Base-by-base conservation (phyloP, 2,797 vertebrate species). In the Cossypha niveicapilla region DNA sequence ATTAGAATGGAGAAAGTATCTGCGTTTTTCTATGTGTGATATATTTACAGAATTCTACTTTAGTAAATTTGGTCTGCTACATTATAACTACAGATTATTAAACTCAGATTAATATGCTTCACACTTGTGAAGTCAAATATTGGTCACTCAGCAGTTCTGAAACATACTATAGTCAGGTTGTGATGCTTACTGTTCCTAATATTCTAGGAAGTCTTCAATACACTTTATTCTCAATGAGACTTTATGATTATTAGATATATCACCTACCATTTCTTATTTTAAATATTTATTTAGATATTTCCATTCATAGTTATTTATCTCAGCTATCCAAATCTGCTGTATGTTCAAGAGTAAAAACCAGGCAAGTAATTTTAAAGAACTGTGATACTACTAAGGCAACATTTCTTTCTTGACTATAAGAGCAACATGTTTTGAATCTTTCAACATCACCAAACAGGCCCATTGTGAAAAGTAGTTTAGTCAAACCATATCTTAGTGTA, bases 401-500 rank as follows among this genome's bases (percentile, higher is more conserved):
- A 66, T 37, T 30, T 82, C 22, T 37, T 68, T 74, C 39, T 53
- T 34, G 25, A 63, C 45, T 79, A 74, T 45, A 56, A 90, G 63
- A 41, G 7, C 24, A 93, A 62, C 22, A 41, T 2, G 2, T 67
- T 80, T 37, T 91, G 30, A 44, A 66, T 82, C 76, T 86, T 76
- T 90, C 27, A 94, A 84, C 21, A 88, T 1, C 51, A 66, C 7
- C 28, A 84, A 57, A 82, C 41, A 84, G 47, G 22, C 18, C 27
- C 70, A 47, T 75, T 66, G 51, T 76, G 37, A 88, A 88, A 92
- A 74, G 65, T 39, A 75, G 72, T 91, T 94, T 82, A 66, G 50
- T 18, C 84, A 93, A 94, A 83, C 57, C 50, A 45, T 84, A 86
- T 96, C 93, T 88, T 73, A 82, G 18, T 50, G 50, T 45, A 91